Base-by-base conservation (phyloP, 2,797 vertebrate genomes). In the Ficedula albicollis region DNA sequence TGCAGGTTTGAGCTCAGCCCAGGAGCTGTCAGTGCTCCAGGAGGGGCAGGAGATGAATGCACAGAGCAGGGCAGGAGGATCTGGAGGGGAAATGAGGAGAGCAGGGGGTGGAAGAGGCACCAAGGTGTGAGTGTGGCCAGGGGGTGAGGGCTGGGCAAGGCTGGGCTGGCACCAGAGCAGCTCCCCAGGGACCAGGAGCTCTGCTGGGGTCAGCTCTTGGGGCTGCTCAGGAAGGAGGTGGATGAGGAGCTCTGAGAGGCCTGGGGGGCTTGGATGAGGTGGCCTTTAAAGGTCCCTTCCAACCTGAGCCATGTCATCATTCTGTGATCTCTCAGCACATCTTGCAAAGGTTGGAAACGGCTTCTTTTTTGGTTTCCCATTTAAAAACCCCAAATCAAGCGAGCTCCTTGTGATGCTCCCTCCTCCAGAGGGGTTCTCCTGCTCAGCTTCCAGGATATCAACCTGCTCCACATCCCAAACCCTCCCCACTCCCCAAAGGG, bases 241-340 rank as follows among this genome's bases (percentile, higher is more conserved):
- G 30, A 4, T 79, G 63, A 85, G 68, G 54, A 78, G 58, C 38
- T 54, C 41, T 87, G 29, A 0, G 1, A 5, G 46, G 11, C 66
- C 32, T 29, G 43, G 13, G 59, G 58, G 11, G 4, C n/a, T 27
- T 41, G 62, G 48, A 22, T 46, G 63, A 27, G 55, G 13, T 55
- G 69, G 62, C 22, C 11, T 68, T 55, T 43, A n/a, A 62, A 75
- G 5, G 41, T 21, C 34, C 21, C 26, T 75, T 55, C 69, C 48
- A 60, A 13, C 26, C 51, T 0, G 0, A 32, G 11, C 30, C 22
- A 0, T 26, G 26, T 20, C 10, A 5, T 4, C 15, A 4, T 46
- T 34, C 39, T 22, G 4, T 54, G 41, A 32, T 12, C 17, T 27
- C 21, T 70, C n/a, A 51, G n/a, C 15, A 2, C 30, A 22, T 6